These are phyloP conservation scores for Poeciliopsis turrubarensis DNA, from an alignment of 2,113 vertebrate genomes.

Conservation along the genomic window DNA sequence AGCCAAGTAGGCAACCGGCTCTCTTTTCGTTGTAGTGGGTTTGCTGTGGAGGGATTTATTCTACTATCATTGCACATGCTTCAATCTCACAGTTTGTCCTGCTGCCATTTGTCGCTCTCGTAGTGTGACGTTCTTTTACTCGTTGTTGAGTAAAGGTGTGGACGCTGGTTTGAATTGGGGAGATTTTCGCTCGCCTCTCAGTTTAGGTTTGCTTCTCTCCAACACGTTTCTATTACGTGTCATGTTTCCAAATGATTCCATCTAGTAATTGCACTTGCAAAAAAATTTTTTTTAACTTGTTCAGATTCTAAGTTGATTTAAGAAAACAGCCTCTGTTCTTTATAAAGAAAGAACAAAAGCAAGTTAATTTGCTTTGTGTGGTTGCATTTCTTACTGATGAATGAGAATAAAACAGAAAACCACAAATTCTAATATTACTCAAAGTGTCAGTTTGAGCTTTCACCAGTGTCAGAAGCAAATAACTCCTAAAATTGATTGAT, in stretches of 20 bases:
- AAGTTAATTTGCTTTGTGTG: too few species aligned
- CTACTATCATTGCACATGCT: constrained; percentile 4
- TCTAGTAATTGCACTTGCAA: not conserved
- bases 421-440: too few species aligned
- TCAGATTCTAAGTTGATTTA: not conserved
- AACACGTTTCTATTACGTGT: not conserved
- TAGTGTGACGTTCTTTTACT: not conserved
- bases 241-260: too few species aligned
- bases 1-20: constrained; percentile 70
- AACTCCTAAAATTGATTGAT: too few species aligned
- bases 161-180: too few species aligned
- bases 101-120: too few species aligned
- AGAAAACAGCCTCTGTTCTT: not conserved
- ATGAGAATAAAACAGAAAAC: too few species aligned
- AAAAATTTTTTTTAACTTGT: too few species aligned
- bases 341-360: not conserved
- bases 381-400: too few species aligned
- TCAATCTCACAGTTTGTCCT: not conserved
- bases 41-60: constrained; percentile 28
- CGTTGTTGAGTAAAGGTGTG: not conserved
- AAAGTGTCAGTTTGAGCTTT: too few species aligned
- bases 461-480: too few species aligned
- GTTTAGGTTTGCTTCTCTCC: too few species aligned
- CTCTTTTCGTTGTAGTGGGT: constrained; percentile 7
- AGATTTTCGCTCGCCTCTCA: not conserved